Evolutionary conservation across 2,888 invertebrate genomes (phyloP).

Genomic region (Glyphotaelius pellucidus): DNA sequence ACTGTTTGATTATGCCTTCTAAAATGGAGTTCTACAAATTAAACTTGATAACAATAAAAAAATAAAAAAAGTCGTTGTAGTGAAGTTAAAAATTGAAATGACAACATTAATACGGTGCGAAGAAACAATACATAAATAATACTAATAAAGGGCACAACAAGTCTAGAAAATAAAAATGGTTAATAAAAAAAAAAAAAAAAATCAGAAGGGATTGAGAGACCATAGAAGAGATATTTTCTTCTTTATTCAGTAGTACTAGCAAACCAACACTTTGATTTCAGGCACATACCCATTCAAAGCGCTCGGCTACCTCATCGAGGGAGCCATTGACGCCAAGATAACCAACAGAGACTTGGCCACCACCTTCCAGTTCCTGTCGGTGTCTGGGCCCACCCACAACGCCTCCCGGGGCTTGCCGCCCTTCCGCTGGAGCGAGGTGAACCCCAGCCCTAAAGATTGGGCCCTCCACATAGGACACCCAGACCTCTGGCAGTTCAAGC

Average conservation of each 20-base stretch:
- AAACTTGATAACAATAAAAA: no score
- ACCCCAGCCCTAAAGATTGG: conserved; percentile 72
- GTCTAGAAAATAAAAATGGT: no score
- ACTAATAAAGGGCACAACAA: no score
- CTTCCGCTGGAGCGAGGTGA: conserved; percentile 82
- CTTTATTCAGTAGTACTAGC: not conserved
- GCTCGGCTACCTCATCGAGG: conserved; percentile 83
- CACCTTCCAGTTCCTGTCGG: conserved; percentile 77
- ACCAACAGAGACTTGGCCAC: conserved; percentile 72
- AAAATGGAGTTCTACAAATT: no score
- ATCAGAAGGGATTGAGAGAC: no score
- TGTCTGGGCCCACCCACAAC: conserved; percentile 76
- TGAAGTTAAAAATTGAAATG: no score
- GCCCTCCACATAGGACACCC: conserved; percentile 83
- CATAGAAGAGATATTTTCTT: no score
- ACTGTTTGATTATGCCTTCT: no score
- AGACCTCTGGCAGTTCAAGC: conserved; percentile 81
- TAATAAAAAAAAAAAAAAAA: no score
- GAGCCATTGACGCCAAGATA: conserved; percentile 84
- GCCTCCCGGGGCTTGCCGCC: conserved; percentile 80
- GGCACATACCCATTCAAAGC: conserved; percentile 83
- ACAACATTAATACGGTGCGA: no score
- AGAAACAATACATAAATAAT: no score
- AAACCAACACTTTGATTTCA: conserved; percentile 65
- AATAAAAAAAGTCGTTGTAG: no score